Conservation (phyloP, 1,140 invertebrate genomes). For the Leptinotarsa defecta region DNA sequence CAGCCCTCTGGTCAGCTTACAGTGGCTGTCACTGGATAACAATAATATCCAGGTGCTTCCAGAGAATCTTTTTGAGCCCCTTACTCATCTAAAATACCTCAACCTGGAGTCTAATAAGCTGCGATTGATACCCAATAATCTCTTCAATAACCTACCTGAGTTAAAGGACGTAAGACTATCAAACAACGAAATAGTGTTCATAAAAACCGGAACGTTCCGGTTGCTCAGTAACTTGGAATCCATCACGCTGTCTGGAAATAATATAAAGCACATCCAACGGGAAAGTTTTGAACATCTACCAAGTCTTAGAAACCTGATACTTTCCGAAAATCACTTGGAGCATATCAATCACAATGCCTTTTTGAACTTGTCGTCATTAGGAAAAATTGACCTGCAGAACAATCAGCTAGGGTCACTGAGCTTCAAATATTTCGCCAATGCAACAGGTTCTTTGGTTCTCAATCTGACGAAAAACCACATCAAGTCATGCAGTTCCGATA, state of each 20-base stretch:
- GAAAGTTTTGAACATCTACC: slow-evolving; percentile 69
- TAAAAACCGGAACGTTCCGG: slow-evolving; percentile 68
- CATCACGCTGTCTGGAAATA: slow-evolving; percentile 73
- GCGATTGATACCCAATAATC: slow-evolving; percentile 62
- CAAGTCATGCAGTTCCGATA: slow-evolving; percentile 62
- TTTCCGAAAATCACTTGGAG: slow-evolving; percentile 69
- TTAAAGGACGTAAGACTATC: slow-evolving; percentile 77
- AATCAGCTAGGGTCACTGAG: slow-evolving; percentile 72
- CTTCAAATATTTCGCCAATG: slow-evolving; percentile 68
- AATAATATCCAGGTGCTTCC: slow-evolving; percentile 79
- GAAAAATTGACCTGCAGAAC: slow-evolving; percentile 72
- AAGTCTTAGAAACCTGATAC: slow-evolving; percentile 70
- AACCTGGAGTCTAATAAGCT: slow-evolving; percentile 86
- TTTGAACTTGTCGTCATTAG: slow-evolving; percentile 68
- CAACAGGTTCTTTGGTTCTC: slow-evolving; percentile 67
- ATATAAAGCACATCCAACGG: slow-evolving; percentile 63
- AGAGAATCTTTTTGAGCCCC: slow-evolving; percentile 63
- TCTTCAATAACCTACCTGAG: slow-evolving; percentile 74
- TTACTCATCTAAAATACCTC: slow-evolving; percentile 76
- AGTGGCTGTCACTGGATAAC: slow-evolving; percentile 87
- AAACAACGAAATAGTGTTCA: slow-evolving; percentile 69
- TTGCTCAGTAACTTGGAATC: slow-evolving; percentile 69
- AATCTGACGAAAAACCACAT: slow-evolving; percentile 75
- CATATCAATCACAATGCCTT: slow-evolving; percentile 68
- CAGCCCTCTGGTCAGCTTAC: slow-evolving; percentile 70